Conservation (phyloP, 2,888 invertebrate genomes). For the Tromatobia lineatoria region DNA sequence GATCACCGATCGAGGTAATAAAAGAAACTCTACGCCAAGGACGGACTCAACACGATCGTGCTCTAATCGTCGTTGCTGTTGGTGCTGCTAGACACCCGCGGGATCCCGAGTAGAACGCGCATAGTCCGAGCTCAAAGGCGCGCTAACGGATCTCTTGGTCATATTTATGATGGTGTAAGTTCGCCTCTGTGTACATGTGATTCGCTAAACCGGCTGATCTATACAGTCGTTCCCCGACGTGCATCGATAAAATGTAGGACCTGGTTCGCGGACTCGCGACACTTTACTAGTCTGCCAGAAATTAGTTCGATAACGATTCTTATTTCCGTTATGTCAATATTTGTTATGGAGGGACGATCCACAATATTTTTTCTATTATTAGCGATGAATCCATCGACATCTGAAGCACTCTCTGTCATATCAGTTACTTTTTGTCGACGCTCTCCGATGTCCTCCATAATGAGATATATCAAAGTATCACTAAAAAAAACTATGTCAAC, state of each 20-base stretch:
- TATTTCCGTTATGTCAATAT: not conserved
- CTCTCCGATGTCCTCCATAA: no score
- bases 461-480: no score
- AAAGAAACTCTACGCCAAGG: slow-evolving; percentile 61
- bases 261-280: slow-evolving; percentile 46
- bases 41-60: slow-evolving; percentile 25
- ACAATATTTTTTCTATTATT: not conserved
- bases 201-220: slow-evolving; percentile 52
- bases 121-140: slow-evolving; percentile 18
- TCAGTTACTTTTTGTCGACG: no score
- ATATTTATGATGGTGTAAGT: slow-evolving; percentile 4
- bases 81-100: not conserved
- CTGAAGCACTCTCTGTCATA: no score
- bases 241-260: slow-evolving; percentile 54
- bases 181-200: slow-evolving; percentile 22
- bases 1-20: slow-evolving; percentile 60
- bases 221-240: slow-evolving; percentile 32
- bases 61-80: not conserved
- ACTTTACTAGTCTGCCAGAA: slow-evolving; percentile 10
- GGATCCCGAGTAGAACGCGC: slow-evolving; percentile 28
- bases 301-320: slow-evolving; percentile 4
- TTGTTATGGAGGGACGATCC: not conserved
- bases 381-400: not conserved
- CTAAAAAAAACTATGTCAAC: no score
- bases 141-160: slow-evolving; percentile 48